Base-by-base conservation (phyloP, 2,797 vertebrate genomes). In the Loriculus beryllinus region DNA sequence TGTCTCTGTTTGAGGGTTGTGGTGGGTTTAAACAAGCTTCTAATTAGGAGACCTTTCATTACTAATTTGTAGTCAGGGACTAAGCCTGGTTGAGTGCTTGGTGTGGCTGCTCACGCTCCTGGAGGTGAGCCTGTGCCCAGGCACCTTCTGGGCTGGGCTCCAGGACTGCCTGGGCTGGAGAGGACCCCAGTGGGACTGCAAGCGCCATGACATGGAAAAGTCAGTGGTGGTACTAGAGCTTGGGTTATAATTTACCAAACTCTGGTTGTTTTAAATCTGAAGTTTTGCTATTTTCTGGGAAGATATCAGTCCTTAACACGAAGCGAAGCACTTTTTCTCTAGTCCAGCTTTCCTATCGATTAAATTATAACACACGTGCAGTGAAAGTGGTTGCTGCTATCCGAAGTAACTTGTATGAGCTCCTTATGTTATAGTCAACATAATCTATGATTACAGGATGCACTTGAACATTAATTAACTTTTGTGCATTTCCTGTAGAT, bases 401-500 rank as follows among this genome's bases (percentile, higher is more conserved):
- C 96, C 98, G 93, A 75, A 98, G 97, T 97, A 95, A 98, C 98
- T 98, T 97, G 89, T 97, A 96, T 96, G 96, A 97, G 97, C 95
- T 65, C 12, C 93, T 52, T 40, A 54, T 45, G 51, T 95, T 94
- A 31, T 37, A 94, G 95, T 95, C 93, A 91, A 62, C 93, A 63
- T 81, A 94, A 90, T 92, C 96, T 97, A 91, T 98, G 98, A 98
- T 98, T 98, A 97, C 97, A 97, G 98, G 97, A 96, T 97, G 42
- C 97, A 84, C 96, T 95, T 96, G 92, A 60, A 72, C 96, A 97
- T 98, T 98, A 98, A 98, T 98, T 98, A 95, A 93, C 97, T 91
- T 98, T 98, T 98, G 97, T 96, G 84, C 97, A 94, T 96, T 98
- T 98, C 98, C 97, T 98, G 98, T 83, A 98, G 97, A 98, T 98